These are phyloP conservation scores for Sceliomorpha sp. DNA, from an alignment of 2,888 invertebrate genomes.

Conservation along the genomic window DNA sequence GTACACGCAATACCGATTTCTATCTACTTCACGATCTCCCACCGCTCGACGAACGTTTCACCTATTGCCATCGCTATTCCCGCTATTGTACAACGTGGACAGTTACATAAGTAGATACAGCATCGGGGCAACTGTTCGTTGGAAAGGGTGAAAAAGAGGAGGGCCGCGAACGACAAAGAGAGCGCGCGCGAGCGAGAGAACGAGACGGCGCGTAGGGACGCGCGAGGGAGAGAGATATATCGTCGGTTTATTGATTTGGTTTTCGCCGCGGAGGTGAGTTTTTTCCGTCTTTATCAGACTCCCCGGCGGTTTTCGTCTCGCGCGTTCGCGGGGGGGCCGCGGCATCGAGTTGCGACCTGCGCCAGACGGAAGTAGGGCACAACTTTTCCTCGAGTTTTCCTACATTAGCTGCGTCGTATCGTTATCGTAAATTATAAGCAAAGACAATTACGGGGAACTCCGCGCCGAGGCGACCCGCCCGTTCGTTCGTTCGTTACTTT, in stretches of 20 bases:
- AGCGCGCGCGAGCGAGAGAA: conserved; percentile 64
- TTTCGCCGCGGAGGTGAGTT: conserved; percentile 68
- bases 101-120: conserved; percentile 35
- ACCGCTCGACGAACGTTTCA: too few relatives aligned
- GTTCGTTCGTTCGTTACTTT: too few relatives aligned
- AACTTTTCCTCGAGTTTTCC: conserved; percentile 42
- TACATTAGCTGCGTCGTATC: conserved; percentile 32
- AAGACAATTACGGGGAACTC: conserved; percentile 33
- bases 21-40: too few relatives aligned
- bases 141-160: conserved; percentile 57
- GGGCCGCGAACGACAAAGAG: conserved; percentile 62
- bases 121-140: conserved; percentile 33
- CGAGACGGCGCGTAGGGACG: too few relatives aligned
- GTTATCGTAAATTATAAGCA: conserved; percentile 29
- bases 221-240: conserved; percentile 60
- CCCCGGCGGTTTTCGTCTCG: conserved; percentile 46
- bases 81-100: conserved; percentile 2
- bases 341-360: conserved; percentile 39
- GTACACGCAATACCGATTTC: too few relatives aligned
- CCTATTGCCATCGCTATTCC: background rate
- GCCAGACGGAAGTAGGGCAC: conserved; percentile 48
- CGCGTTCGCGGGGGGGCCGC: conserved; percentile 32
- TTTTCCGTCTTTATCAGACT: conserved; percentile 60
- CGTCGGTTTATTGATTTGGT: conserved; percentile 74
- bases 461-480: too few relatives aligned